phyloP scores from a whole-genome alignment of 2,113 vertebrate genomes.

The Thermophis baileyi region DNA sequence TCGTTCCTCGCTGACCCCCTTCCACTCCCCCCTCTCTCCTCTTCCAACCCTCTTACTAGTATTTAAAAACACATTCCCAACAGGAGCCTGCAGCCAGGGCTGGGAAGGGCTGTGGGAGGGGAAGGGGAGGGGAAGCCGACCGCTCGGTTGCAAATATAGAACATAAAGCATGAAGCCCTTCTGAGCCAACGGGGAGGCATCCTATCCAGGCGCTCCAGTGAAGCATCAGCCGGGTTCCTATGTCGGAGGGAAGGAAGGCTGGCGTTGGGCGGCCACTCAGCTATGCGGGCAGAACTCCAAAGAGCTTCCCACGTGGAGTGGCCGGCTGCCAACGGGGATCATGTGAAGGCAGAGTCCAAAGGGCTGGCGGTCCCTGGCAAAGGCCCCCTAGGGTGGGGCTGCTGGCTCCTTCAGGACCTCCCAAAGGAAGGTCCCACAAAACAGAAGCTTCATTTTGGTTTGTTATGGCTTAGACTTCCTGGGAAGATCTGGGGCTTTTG shows the following conservation, averaged over 20 bases:
- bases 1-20: conserved; percentile 51
- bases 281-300: conserved; percentile 57
- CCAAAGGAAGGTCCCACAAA: conserved; percentile 6
- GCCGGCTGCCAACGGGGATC: conserved; percentile 57
- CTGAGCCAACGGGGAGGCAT: background rate
- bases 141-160: conserved; percentile 53
- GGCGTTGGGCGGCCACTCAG: conserved; percentile 21
- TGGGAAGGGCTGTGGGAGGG: conserved; percentile 43
- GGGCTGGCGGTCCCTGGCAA: conserved; percentile 23
- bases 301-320: conserved; percentile 55
- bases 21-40: conserved; percentile 19
- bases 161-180: background rate
- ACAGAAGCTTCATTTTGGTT: background rate
- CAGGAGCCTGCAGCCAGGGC: conserved; percentile 28
- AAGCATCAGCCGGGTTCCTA: conserved; percentile 3
- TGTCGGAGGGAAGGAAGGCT: background rate
- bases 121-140: conserved; percentile 4
- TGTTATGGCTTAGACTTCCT: conserved; percentile 13
- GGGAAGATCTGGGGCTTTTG: background rate
- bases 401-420: conserved; percentile 43
- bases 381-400: conserved; percentile 21
- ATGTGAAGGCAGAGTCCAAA: conserved; percentile 43
- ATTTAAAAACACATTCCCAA: conserved; percentile 52
- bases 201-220: conserved; percentile 29
- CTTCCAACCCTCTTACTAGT: conserved; percentile 36